Conservation (phyloP, 2,888 invertebrate species). For the Cataglyphis albicans region DNA sequence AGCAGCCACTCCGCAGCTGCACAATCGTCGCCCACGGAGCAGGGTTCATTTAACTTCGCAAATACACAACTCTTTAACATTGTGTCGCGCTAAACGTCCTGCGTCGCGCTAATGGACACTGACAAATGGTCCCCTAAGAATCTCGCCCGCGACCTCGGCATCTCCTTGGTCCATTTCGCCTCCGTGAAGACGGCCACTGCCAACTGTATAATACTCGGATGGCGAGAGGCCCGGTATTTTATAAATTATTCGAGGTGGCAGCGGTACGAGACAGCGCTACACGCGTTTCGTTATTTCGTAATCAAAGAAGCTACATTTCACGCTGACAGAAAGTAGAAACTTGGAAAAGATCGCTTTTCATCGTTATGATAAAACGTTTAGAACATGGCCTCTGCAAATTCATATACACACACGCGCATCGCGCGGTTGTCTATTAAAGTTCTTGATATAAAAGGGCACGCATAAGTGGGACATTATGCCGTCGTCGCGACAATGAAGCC, state of each 20-base stretch:
- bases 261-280: not conserved
- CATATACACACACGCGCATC: not conserved
- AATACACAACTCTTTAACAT: constrained; percentile 84
- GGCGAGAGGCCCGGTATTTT: not conserved
- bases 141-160: constrained; percentile 36
- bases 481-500: constrained; percentile 24
- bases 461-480: constrained; percentile 23
- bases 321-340: not conserved
- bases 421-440: constrained; percentile 9
- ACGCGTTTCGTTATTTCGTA: not conserved
- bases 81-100: constrained; percentile 77
- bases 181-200: constrained; percentile 15
- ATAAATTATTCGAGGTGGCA: constrained; percentile 34
- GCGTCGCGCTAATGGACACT: constrained; percentile 75
- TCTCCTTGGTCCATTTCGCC: not conserved
- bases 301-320: not conserved
- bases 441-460: not conserved
- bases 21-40: constrained; percentile 79
- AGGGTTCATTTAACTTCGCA: constrained; percentile 82
- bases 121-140: constrained; percentile 73
- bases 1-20: constrained; percentile 76
- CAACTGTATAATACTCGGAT: constrained; percentile 21
- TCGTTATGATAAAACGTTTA: not conserved
- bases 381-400: not conserved
- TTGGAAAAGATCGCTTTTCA: not conserved